Evolutionary conservation across 2,797 vertebrate species (phyloP), one percentile per base, ranked within the genome.

Genomic region (Poeciliopsis paucimaculata): DNA sequence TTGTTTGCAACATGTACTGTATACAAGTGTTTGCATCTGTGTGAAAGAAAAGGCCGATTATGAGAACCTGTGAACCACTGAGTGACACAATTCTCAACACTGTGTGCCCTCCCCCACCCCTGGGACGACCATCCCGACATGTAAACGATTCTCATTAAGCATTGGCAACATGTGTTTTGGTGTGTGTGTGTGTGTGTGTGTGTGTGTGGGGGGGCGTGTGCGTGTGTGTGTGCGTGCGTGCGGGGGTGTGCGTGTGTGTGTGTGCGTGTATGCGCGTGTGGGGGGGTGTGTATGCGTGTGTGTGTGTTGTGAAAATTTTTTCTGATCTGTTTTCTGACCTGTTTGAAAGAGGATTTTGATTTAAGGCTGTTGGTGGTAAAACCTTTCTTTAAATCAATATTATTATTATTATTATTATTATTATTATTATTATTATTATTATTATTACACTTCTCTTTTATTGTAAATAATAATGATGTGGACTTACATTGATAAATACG

Each of bases 401-500:
- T 77, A 64, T 73, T 81, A 60, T 82, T 81, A 83, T 88, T 90
- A 88, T 89, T 87, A 88, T 86, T 91, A 95, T 51, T 41, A 70
- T 39, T 77, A 49, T 64, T 79, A 79, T 78, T 78, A 64, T 86
- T 81, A 83, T 87, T 90, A 88, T 89, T 87, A 88, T 86, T 90
- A 87, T 90, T 87, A 88, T 86, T 91, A 95, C 94, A 96, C 87
- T 85, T 95, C 96, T 95, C 95, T 93, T 89, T 89, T 95, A 91
- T 88, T 98, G 96, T 98, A 98, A 96, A 98, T 98, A 98, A 95
- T 95, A 88, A 89, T 78, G 83, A 91, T 28, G 82, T 91, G 89
- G 90, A 92, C 88, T 92, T 90, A 97, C 95, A 93, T 96, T 97
- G 97, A 97, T 93, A 96, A 96, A 97, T 96, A 98, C 97, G 97